phyloP scores from a whole-genome alignment of 2,888 invertebrate species.

The Neria commutata region DNA sequence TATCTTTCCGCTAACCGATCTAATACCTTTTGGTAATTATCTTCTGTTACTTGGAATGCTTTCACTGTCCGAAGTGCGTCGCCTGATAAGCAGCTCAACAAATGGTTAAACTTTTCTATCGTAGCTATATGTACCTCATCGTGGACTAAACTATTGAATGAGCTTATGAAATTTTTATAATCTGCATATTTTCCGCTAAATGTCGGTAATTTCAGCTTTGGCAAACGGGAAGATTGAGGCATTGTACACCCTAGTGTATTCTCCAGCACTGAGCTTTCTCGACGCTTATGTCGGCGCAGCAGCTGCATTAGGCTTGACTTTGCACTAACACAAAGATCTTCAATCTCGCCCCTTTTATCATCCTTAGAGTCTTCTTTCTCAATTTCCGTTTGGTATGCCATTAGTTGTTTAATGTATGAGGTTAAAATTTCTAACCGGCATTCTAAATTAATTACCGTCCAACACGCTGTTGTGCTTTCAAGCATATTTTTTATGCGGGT shows the following conservation, averaged over 20 bases:
- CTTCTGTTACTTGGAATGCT: slow-evolving; percentile 7
- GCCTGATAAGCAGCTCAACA: slow-evolving; percentile 1
- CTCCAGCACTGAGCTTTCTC: not conserved
- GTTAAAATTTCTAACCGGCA: slow-evolving; percentile 17
- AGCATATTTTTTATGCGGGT: too few relatives aligned
- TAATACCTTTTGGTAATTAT: slow-evolving; percentile 7
- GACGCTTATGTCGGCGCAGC: not conserved
- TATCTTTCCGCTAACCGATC: not conserved
- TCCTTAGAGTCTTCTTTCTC: slow-evolving; percentile 10
- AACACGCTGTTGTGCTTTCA: not conserved
- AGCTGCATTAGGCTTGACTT: slow-evolving; percentile 1
- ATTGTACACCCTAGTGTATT: not conserved
- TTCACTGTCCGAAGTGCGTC: not conserved
- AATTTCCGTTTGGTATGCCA: slow-evolving; percentile 20
- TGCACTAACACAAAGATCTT: slow-evolving; percentile 14
- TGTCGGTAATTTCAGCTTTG: slow-evolving; percentile 3
- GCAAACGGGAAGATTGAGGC: not conserved
- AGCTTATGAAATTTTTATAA: slow-evolving; percentile 9
- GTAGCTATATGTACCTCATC: slow-evolving; percentile 6
- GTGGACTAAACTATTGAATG: slow-evolving; percentile 9
- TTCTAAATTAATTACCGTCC: slow-evolving; percentile 13
- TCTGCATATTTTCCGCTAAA: slow-evolving; percentile 14
- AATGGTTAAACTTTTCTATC: slow-evolving; percentile 17
- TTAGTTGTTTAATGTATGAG: slow-evolving; percentile 21
- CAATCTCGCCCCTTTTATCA: slow-evolving; percentile 15